phyloP scores from a whole-genome alignment of 2,888 invertebrate genomes.

The Chrysolina oricalcia region DNA sequence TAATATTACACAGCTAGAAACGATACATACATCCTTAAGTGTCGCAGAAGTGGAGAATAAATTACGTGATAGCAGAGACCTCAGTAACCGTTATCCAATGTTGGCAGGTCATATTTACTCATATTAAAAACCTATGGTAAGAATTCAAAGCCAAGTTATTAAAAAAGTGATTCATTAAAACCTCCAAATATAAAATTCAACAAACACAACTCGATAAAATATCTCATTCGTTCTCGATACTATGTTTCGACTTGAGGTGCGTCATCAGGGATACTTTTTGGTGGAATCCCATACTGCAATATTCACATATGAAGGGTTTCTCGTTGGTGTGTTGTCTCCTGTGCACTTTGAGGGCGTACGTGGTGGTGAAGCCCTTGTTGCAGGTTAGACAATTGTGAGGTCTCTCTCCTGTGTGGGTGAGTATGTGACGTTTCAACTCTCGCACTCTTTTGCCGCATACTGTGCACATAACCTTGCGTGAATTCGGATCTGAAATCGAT shows the following conservation, averaged over 20 bases:
- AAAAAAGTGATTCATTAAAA: slow-evolving; percentile 5
- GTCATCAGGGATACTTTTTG: slow-evolving; percentile 63
- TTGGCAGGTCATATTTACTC: too few species aligned
- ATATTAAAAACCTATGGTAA: too few species aligned
- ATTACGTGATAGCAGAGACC: too few species aligned
- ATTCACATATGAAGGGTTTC: slow-evolving; percentile 63
- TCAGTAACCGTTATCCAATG: too few species aligned
- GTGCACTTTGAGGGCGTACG: slow-evolving; percentile 63
- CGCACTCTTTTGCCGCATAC: slow-evolving; percentile 63
- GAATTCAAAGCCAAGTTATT: neutral
- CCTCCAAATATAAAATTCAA: slow-evolving; percentile 25
- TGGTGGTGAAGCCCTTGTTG: slow-evolving; percentile 61
- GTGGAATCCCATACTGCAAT: slow-evolving; percentile 61
- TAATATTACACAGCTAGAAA: too few species aligned
- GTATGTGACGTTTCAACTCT: slow-evolving; percentile 61
- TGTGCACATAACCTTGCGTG: slow-evolving; percentile 60
- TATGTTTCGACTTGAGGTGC: slow-evolving; percentile 62
- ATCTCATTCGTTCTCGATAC: slow-evolving; percentile 34
- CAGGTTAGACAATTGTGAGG: slow-evolving; percentile 61
- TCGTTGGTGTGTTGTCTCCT: slow-evolving; percentile 64
- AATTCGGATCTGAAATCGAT: slow-evolving; percentile 61
- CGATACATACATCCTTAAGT: too few species aligned
- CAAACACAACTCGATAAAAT: slow-evolving; percentile 12
- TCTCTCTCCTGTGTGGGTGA: slow-evolving; percentile 63
- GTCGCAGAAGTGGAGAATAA: too few species aligned